Evolutionary conservation across 2,888 invertebrate genomes (phyloP).

Genomic region (Encarsia formosa): DNA sequence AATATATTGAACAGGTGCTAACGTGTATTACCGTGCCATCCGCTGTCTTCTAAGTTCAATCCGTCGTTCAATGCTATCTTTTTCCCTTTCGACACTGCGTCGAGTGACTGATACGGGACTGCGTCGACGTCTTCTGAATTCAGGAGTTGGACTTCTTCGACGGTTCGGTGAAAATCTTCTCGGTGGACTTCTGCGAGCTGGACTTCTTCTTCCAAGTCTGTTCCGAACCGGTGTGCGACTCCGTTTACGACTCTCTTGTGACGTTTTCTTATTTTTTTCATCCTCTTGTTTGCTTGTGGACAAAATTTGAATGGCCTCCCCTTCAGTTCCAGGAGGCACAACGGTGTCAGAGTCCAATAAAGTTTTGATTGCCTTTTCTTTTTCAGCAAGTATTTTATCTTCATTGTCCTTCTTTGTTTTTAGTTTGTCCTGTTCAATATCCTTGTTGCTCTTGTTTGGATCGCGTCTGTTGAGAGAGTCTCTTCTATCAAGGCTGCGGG

Average conservation of each 20-base stretch:
- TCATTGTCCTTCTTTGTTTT: constrained; percentile 44
- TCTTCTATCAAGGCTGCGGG: constrained; percentile 16
- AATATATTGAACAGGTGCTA: constrained; percentile 1
- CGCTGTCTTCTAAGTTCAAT: constrained; percentile 40
- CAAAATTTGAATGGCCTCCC: constrained; percentile 44
- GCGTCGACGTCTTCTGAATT: constrained; percentile 15
- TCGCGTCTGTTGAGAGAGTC: constrained; percentile 39
- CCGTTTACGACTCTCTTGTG: constrained; percentile 32
- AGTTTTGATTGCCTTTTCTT: constrained; percentile 48
- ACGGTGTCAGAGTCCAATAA: constrained; percentile 46
- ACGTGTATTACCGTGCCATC: too few species aligned
- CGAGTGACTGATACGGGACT: constrained; percentile 1
- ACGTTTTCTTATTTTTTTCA: constrained; percentile 34
- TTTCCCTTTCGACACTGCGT: constrained; percentile 38
- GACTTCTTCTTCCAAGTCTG: constrained; percentile 34
- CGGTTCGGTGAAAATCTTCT: constrained; percentile 27
- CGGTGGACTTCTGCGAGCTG: constrained; percentile 32
- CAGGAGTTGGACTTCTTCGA: constrained; percentile 28
- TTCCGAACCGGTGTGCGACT: constrained; percentile 36
- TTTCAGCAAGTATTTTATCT: constrained; percentile 46
- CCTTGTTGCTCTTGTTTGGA: constrained; percentile 46
- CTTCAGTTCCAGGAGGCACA: constrained; percentile 48
- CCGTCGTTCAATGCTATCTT: constrained; percentile 40
- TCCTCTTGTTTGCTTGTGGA: constrained; percentile 32
- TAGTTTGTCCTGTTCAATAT: constrained; percentile 47